Evolutionary conservation across 2,113 vertebrate species (phyloP).

Genomic region (Melanerpes aurifrons): DNA sequence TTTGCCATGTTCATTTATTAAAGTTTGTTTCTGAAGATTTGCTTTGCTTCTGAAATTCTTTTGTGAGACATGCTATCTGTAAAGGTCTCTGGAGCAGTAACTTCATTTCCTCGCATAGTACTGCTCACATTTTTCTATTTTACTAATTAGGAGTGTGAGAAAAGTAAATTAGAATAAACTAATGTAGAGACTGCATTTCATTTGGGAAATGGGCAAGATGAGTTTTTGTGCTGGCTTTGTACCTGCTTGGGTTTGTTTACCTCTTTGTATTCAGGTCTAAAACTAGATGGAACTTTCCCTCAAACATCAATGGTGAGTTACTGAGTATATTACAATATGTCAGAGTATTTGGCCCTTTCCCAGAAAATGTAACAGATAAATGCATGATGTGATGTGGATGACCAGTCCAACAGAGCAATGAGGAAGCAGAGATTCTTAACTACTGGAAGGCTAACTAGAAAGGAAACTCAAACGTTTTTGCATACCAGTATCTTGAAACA

Average conservation of each 20-base stretch:
- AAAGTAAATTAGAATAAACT: neutral
- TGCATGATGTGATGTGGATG: neutral
- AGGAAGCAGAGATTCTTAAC: neutral
- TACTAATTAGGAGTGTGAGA: neutral
- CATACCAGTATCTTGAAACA: neutral
- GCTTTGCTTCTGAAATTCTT: neutral
- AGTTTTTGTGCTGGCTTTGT: neutral
- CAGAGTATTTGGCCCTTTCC: neutral
- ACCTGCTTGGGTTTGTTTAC: neutral
- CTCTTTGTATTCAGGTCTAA: neutral
- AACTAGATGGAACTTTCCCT: neutral
- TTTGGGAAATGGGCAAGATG: neutral
- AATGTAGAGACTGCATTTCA: neutral
- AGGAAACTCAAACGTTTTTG: neutral
- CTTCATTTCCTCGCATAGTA: neutral
- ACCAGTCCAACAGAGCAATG: neutral
- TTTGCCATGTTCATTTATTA: neutral
- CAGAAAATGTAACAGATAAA: neutral
- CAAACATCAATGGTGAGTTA: neutral
- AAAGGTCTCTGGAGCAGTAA: neutral
- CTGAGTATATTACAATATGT: neutral
- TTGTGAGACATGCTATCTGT: neutral
- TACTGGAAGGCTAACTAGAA: neutral
- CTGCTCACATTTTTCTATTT: neutral
- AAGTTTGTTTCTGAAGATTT: neutral